phyloP scores from a whole-genome alignment of 2,888 invertebrate species.

The Nomada goodeniana region DNA sequence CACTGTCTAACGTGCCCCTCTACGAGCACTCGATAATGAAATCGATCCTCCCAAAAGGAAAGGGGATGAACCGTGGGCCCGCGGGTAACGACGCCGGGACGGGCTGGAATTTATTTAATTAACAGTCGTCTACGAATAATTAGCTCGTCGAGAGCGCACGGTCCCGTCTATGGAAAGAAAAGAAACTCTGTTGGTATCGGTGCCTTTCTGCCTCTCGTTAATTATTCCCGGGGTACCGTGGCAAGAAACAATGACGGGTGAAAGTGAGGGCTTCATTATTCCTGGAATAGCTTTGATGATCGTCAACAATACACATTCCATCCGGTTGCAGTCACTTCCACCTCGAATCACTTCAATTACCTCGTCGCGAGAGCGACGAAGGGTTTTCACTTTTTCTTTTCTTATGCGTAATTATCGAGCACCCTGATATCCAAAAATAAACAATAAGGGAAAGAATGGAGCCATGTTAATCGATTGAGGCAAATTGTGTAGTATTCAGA shows the following conservation, averaged over 20 bases:
- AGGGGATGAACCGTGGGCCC: background rate
- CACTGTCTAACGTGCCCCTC: background rate
- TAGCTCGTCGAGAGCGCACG: conserved; percentile 26
- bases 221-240: conserved; percentile 51
- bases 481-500: too few species aligned
- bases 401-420: conserved; percentile 30
- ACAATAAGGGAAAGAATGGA: too few species aligned
- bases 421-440: too few species aligned
- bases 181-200: conserved; percentile 31
- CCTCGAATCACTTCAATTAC: conserved; percentile 55
- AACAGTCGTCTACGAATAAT: conserved; percentile 58
- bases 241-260: conserved; percentile 56
- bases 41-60: background rate
- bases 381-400: conserved; percentile 63
- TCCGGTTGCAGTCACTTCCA: conserved; percentile 49
- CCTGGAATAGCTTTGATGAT: conserved; percentile 53
- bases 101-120: conserved; percentile 59
- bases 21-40: conserved; percentile 1
- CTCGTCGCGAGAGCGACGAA: conserved; percentile 54
- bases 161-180: conserved; percentile 2
- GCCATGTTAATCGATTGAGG: too few species aligned
- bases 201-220: conserved; percentile 45
- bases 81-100: background rate
- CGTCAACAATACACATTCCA: conserved; percentile 55
- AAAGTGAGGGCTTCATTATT: conserved; percentile 54